Evolutionary conservation across 2,113 vertebrate genomes (phyloP), one percentile per base, ranked within the genome.

Genomic region (Donacobius atricapilla): DNA sequence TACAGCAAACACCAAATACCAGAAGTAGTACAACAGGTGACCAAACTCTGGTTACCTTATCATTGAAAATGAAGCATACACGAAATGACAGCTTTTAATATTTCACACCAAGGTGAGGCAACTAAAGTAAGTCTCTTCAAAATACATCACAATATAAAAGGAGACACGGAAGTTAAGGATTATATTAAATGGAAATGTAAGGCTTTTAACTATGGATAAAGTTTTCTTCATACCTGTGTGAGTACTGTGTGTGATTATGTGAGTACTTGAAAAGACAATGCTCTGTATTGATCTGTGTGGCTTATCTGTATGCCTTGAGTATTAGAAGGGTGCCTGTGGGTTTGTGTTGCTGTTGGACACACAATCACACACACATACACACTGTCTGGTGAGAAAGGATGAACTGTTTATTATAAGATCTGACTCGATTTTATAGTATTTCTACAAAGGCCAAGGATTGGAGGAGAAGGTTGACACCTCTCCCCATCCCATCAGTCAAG

Each of bases 291-390:
- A 30, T 51, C 30, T 53, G 10, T n/a, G n/a, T 63, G 42, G 35
- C 10, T 22, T 37, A 4, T 20, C 11, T 28, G 18, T 44, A 27
- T n/a, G 10, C 13, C 15, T 28, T 16, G 6, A 9, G 11, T 18
- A 11, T 35, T 18, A n/a, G 54, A 23, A 19, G 9, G 8, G 13
- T 24, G 57, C 2, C 1, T 7, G 22, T 20, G 1, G 1, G n/a
- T n/a, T n/a, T n/a, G n/a, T n/a, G n/a, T n/a, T n/a, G n/a, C n/a
- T n/a, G n/a, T n/a, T n/a, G n/a, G n/a, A n/a, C n/a, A n/a, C n/a
- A n/a, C n/a, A n/a, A n/a, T n/a, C n/a, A n/a, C n/a, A n/a, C n/a
- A n/a, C n/a, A n/a, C n/a, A n/a, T n/a, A n/a, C n/a, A n/a, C n/a
- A n/a, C n/a, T n/a, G n/a, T n/a, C n/a, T n/a, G n/a, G n/a, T n/a